Percentiles rank a stretch among this genome's conserved stretches.
phyloP scores from a whole-genome alignment of 2,113 vertebrate genomes.

The Ptilonorhynchus violaceus region DNA sequence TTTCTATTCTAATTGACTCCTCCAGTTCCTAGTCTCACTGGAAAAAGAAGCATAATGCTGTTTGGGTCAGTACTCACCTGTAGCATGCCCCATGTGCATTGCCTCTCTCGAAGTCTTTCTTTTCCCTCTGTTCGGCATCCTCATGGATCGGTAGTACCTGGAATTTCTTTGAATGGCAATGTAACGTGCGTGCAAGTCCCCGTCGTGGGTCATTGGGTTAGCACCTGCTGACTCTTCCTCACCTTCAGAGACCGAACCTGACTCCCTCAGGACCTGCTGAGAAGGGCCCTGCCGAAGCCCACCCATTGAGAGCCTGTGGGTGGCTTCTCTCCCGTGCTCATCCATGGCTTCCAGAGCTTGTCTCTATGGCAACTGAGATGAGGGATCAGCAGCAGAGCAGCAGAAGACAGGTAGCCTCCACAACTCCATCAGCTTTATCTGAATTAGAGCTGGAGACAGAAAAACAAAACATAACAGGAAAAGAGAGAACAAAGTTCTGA shows the following conservation, averaged over 20 bases:
- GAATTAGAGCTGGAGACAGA: neutral
- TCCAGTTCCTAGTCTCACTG: neutral
- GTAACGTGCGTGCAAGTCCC: neutral
- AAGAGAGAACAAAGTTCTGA: neutral
- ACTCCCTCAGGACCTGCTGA: neutral
- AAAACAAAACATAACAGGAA: neutral
- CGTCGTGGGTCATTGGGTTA: neutral
- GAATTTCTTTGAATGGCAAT: constrained; percentile 73
- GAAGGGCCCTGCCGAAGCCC: neutral
- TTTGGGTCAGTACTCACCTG: constrained; percentile 68
- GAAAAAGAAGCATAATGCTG: neutral
- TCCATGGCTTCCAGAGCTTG: constrained; percentile 31
- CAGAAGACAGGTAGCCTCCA: neutral
- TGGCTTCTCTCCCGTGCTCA: neutral
- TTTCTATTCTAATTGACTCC: neutral
- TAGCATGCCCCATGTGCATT: neutral
- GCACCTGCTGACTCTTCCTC: neutral
- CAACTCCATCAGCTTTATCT: neutral
- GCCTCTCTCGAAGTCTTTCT: neutral
- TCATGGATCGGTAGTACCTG: constrained; percentile 69
- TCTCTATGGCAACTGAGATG: constrained; percentile 54
- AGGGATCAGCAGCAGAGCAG: neutral
- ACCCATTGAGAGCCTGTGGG: neutral
- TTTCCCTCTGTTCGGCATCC: constrained; percentile 23
- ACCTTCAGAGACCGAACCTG: neutral